Conservation (phyloP, 2,113 vertebrate species). For the Notothenia coriiceps region DNA sequence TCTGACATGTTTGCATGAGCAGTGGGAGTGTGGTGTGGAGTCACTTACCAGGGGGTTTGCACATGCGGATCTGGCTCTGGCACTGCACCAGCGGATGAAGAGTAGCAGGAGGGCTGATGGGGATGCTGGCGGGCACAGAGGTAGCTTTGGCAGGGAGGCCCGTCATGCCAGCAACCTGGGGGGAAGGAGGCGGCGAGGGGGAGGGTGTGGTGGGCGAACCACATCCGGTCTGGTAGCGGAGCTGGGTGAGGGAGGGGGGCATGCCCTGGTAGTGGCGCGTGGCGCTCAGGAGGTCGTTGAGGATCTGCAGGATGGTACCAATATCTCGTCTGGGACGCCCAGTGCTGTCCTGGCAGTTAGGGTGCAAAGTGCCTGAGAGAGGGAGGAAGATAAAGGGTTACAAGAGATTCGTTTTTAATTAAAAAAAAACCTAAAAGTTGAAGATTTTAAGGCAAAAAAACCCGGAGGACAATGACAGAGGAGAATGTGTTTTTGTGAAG, state of each 20-base stretch:
- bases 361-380: slow-evolving; percentile 94
- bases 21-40: slow-evolving; percentile 25
- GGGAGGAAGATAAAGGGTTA: slow-evolving; percentile 32
- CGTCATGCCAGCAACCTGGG: slow-evolving; percentile 74
- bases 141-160: slow-evolving; percentile 90
- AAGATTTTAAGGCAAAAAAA: not conserved
- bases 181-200: slow-evolving; percentile 85
- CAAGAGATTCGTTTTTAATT: not conserved
- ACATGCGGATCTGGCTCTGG: slow-evolving; percentile 94
- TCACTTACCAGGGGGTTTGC: slow-evolving; percentile 92
- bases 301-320: slow-evolving; percentile 97
- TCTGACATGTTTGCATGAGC: slow-evolving; percentile 42
- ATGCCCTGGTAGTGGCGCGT: slow-evolving; percentile 99
- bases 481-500: slow-evolving; percentile 19
- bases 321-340: slow-evolving; percentile 95
- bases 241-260: slow-evolving; percentile 95
- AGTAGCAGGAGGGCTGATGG: slow-evolving; percentile 79
- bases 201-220: slow-evolving; percentile 82
- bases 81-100: slow-evolving; percentile 89
- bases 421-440: too few species aligned
- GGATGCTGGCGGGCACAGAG: slow-evolving; percentile 86
- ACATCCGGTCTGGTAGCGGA: slow-evolving; percentile 96
- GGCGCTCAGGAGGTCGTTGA: slow-evolving; percentile 97
- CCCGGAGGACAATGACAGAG: not conserved
- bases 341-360: slow-evolving; percentile 97